These are phyloP conservation scores for Heliconius melpomene DNA, from an alignment of 1,140 invertebrate species.

Conservation along the genomic window DNA sequence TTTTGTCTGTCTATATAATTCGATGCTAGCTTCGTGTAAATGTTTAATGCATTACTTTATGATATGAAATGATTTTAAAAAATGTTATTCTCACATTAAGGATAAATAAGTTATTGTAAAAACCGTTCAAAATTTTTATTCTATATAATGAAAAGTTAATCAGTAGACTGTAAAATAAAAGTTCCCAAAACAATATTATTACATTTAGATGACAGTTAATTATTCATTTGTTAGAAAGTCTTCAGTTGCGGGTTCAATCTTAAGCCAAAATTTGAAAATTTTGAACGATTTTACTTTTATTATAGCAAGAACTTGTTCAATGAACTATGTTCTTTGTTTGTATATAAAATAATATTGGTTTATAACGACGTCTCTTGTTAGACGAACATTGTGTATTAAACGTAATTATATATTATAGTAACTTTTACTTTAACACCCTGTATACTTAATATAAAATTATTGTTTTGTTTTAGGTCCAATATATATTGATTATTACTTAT, in stretches of 20 bases:
- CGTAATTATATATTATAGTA: slow-evolving; percentile 33
- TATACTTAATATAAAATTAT: too few species aligned
- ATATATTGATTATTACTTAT: too few species aligned
- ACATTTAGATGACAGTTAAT: too few species aligned
- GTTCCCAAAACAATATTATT: too few species aligned
- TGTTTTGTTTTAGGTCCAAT: too few species aligned
- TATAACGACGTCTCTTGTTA: not conserved
- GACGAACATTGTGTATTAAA: slow-evolving; percentile 39
- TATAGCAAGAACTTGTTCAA: not conserved
- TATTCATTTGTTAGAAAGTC: too few species aligned
- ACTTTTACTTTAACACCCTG: not conserved
- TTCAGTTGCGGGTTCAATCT: not conserved
- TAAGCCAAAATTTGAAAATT: not conserved
- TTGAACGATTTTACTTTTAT: not conserved
- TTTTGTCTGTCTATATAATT: not conserved
- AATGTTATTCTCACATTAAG: slow-evolving; percentile 3
- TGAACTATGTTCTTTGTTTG: not conserved
- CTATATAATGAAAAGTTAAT: too few species aligned
- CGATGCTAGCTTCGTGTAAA: not conserved
- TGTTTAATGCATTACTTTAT: not conserved
- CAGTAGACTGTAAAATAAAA: too few species aligned
- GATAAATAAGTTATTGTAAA: slow-evolving; percentile 5
- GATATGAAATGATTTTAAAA: not conserved
- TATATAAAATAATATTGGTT: not conserved
- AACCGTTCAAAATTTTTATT: not conserved